phyloP scores from a whole-genome alignment of 1,140 invertebrate genomes.

The Drosophila kohkoa region DNA sequence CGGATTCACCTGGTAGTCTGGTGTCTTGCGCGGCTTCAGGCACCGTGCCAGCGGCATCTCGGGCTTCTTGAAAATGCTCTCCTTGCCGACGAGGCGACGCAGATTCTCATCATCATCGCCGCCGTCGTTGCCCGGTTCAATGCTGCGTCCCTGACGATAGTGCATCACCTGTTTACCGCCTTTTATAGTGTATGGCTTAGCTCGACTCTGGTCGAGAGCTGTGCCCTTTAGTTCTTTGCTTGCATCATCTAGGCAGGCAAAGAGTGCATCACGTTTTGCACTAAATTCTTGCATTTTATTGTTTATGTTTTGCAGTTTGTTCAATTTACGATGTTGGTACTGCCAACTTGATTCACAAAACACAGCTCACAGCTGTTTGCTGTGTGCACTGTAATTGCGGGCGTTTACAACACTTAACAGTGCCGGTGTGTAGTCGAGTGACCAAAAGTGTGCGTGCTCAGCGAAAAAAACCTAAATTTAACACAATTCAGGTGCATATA shows the following conservation, averaged over 20 bases:
- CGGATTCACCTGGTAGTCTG: conserved; percentile 90
- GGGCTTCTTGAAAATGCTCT: conserved; percentile 91
- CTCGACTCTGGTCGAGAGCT: conserved; percentile 85
- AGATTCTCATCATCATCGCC: conserved; percentile 70
- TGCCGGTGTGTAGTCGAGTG: conserved; percentile 41
- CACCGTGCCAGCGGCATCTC: conserved; percentile 87
- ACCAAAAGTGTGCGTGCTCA: conserved; percentile 39
- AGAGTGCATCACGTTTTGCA: conserved; percentile 86
- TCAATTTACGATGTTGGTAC: background rate
- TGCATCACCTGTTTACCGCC: conserved; percentile 53
- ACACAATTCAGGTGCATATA: conserved; percentile 26
- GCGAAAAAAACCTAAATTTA: conserved; percentile 28
- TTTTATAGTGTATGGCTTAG: conserved; percentile 61
- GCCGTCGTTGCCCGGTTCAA: conserved; percentile 35
- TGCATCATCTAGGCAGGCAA: conserved; percentile 86
- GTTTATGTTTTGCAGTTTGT: conserved; percentile 9
- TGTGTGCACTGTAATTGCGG: background rate
- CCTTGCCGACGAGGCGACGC: conserved; percentile 88
- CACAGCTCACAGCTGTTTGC: conserved; percentile 46
- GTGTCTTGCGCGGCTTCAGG: conserved; percentile 86
- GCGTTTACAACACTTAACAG: conserved; percentile 13
- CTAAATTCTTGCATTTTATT: conserved; percentile 85
- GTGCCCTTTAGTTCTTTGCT: conserved; percentile 85
- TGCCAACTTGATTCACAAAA: conserved; percentile 35
- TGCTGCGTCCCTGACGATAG: conserved; percentile 58